Percentiles rank a stretch among this genome's conserved stretches.
phyloP scores from a whole-genome alignment of 2,113 vertebrate genomes.

The Antigone vipio region DNA sequence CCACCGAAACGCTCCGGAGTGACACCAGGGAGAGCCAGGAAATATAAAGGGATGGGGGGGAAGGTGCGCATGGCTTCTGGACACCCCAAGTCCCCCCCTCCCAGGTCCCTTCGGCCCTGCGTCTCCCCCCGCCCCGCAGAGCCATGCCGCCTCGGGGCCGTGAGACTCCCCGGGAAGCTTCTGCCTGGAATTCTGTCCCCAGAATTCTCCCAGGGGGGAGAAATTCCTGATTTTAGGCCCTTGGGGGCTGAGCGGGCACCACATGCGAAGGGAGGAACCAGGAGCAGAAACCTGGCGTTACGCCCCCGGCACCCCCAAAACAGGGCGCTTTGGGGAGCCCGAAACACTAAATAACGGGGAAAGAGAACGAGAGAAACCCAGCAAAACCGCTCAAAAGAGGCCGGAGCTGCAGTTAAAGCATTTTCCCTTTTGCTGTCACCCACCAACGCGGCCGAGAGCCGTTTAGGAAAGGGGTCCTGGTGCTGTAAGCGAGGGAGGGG shows the following conservation, averaged over 20 bases:
- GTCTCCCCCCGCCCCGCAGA: too few species aligned
- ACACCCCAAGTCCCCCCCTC: too few species aligned
- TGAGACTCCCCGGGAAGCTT: too few species aligned
- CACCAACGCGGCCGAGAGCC: neutral
- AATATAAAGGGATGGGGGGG: rapidly evolving
- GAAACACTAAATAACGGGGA: neutral
- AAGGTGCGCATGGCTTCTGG: neutral
- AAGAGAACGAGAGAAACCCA: neutral
- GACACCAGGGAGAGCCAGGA: neutral
- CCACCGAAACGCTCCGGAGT: rapidly evolving
- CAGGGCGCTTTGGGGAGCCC: neutral
- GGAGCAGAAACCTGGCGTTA: neutral
- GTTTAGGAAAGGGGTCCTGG: too few species aligned
- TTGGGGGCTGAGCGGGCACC: neutral
- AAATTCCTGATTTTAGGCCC: neutral
- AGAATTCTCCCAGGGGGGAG: neutral
- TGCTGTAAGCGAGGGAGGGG: too few species aligned
- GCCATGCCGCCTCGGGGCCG: too few species aligned
- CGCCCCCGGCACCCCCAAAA: neutral
- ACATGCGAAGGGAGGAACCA: rapidly evolving
- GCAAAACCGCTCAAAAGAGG: rapidly evolving
- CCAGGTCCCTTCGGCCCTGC: neutral
- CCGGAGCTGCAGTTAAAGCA: rapidly evolving
- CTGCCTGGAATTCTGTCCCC: neutral
- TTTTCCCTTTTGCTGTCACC: neutral